Percentiles rank a stretch among this genome's conserved stretches.
These are phyloP conservation scores for Agrilus planipennis DNA, from an alignment of 1,140 invertebrate genomes.

Conservation along the genomic window DNA sequence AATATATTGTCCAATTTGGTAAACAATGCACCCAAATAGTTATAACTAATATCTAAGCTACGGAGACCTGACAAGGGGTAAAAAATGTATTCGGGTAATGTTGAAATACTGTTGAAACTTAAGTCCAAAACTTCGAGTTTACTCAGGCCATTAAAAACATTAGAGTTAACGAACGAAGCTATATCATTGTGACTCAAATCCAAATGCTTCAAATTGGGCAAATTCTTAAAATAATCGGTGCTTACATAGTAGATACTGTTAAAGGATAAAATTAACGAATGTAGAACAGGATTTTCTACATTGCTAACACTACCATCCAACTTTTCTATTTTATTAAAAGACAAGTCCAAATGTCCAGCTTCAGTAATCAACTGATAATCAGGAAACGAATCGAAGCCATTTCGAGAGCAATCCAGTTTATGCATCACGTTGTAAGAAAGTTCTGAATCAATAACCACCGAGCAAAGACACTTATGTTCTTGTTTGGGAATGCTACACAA, in stretches of 20 bases:
- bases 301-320: constrained; percentile 10
- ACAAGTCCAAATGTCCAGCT: constrained; percentile 22
- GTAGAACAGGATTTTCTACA: constrained; percentile 6
- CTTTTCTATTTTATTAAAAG: constrained; percentile 22
- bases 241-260: constrained; percentile 35
- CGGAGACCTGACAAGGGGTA: constrained; percentile 12
- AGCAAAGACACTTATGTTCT: background rate
- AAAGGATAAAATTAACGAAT: constrained; percentile 16
- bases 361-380: constrained; percentile 10
- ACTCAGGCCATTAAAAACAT: constrained; percentile 32
- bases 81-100: constrained; percentile 19
- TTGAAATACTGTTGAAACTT: constrained; percentile 23
- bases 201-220: constrained; percentile 34
- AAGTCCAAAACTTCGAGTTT: constrained; percentile 37
- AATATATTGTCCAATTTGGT: constrained; percentile 11
- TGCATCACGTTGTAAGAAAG: constrained; percentile 1
- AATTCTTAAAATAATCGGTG: constrained; percentile 27
- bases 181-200: constrained; percentile 41
- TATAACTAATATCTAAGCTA: constrained; percentile 27
- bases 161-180: constrained; percentile 28
- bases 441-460: background rate
- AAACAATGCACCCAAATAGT: constrained; percentile 19
- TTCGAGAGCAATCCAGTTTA: constrained; percentile 17
- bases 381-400: constrained; percentile 15
- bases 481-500: background rate